These are phyloP conservation scores for Corydoras maculifer DNA, from an alignment of 2,113 vertebrate genomes.

Conservation along the genomic window DNA sequence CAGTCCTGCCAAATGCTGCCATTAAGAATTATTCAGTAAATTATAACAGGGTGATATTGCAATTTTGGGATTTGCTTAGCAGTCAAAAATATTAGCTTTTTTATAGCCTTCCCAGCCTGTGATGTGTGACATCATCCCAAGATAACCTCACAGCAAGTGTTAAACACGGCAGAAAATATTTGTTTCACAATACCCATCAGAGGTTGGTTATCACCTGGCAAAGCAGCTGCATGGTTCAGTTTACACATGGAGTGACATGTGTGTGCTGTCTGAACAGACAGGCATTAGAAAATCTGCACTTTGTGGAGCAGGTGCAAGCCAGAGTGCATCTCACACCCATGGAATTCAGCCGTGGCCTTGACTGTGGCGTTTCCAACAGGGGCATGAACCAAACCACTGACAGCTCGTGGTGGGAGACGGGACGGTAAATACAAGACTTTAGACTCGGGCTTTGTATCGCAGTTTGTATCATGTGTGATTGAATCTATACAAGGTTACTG, in stretches of 20 bases:
- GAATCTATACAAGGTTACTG: too few relatives aligned
- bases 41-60: background rate
- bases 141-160: too few relatives aligned
- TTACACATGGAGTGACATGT: constrained; percentile 51
- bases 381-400: background rate
- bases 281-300: constrained; percentile 24
- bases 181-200: constrained; percentile 28
- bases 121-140: background rate
- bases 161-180: too few relatives aligned
- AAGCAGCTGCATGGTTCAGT: constrained; percentile 36
- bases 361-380: constrained; percentile 12
- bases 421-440: constrained; percentile 11
- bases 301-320: constrained; percentile 11
- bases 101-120: background rate
- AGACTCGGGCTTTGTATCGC: background rate
- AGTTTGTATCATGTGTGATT: too few relatives aligned
- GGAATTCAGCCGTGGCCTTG: constrained; percentile 50
- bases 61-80: background rate
- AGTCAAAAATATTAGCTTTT: background rate
- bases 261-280: constrained; percentile 45
- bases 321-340: constrained; percentile 26
- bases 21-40: background rate
- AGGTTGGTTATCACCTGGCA: constrained; percentile 46
- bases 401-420: background rate
- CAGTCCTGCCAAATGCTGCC: background rate